Evolutionary conservation across 1,140 invertebrate genomes (phyloP).

Genomic region (Mya arenaria): DNA sequence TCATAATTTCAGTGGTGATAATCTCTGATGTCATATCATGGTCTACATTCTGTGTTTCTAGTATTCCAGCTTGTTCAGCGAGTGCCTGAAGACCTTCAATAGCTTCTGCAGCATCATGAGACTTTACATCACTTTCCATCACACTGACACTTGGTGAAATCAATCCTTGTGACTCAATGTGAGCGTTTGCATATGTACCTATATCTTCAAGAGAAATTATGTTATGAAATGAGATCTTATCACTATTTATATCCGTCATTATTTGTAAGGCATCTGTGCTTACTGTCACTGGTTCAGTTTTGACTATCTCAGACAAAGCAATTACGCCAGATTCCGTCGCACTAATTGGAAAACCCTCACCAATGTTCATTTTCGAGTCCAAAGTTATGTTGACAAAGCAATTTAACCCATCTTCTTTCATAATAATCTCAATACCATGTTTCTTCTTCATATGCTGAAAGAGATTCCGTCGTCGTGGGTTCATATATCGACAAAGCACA

Average conservation of each 20-base stretch:
- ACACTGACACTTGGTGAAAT: too few relatives aligned
- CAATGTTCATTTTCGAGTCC: too few relatives aligned
- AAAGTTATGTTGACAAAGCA: slow-evolving; percentile 69
- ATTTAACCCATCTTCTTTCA: slow-evolving; percentile 75
- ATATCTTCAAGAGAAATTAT: slow-evolving; percentile 48
- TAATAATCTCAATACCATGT: slow-evolving; percentile 77
- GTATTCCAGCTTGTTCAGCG: slow-evolving; percentile 70
- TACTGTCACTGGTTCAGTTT: slow-evolving; percentile 55
- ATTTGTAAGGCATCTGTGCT: too few relatives aligned
- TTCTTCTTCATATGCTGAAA: slow-evolving; percentile 80
- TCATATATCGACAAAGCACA: slow-evolving; percentile 77
- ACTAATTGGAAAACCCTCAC: too few relatives aligned
- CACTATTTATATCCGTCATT: too few relatives aligned
- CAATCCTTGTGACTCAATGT: too few relatives aligned
- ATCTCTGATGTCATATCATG: slow-evolving; percentile 60
- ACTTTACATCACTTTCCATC: slow-evolving; percentile 13
- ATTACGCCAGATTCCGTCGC: too few relatives aligned
- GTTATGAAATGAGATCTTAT: slow-evolving; percentile 54
- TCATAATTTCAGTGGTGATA: slow-evolving; percentile 39
- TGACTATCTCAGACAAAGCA: slow-evolving; percentile 70
- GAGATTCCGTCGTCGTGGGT: slow-evolving; percentile 75
- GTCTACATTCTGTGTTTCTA: slow-evolving; percentile 54
- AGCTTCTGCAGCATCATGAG: slow-evolving; percentile 76
- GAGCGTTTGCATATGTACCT: slow-evolving; percentile 37
- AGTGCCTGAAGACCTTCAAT: slow-evolving; percentile 77